Base-by-base conservation (phyloP, 2,113 vertebrate genomes). In the Rhea americana region DNA sequence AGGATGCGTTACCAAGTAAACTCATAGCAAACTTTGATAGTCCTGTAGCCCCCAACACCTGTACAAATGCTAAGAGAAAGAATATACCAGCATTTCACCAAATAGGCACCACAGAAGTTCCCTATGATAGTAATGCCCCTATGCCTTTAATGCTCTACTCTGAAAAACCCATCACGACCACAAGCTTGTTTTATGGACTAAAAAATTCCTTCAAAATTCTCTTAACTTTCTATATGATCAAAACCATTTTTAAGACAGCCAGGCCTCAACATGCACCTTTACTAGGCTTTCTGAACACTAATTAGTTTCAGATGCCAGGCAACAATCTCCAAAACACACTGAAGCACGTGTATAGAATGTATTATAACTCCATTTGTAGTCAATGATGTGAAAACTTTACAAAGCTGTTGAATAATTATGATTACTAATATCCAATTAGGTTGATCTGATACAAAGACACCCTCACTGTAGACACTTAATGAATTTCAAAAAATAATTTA, bases 231-330 rank as follows among this genome's bases (percentile, higher is more conserved):
- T 86, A 75, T 47, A 63, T 35, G 48, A 82, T 22, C 39, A 84
- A 86, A 95, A 90, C 72, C 51, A 81, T 67, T 48, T 82, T 56
- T 61, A 32, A 91, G 73, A 81, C 56, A 84, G 77, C 15, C 66
- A 89, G 70, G 58, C 73, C 89, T 86, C 55, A 21, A 78, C 93
- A 81, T 65, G 83, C 28, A 95, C 83, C 86, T 95, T 79, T 56
- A 51, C 35, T 75, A 78, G 48, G 35, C 84, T 95, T 93, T 90
- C 90, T 94, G 89, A 91, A 84, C 39, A 0, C 91, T 94, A 96
- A 96, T 96, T 96, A 89, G 93, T 84, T 95, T 96, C 86, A 96
- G 93, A 96, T 96, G 89, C 95, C 96, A 93, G 86, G 91, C 83
- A 94, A 96, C 94, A 90, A 94, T 51, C 80, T 96, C 90, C 96